Evolutionary conservation across 2,888 invertebrate genomes (phyloP).

Genomic region (Euspilapteryx auroguttella): DNA sequence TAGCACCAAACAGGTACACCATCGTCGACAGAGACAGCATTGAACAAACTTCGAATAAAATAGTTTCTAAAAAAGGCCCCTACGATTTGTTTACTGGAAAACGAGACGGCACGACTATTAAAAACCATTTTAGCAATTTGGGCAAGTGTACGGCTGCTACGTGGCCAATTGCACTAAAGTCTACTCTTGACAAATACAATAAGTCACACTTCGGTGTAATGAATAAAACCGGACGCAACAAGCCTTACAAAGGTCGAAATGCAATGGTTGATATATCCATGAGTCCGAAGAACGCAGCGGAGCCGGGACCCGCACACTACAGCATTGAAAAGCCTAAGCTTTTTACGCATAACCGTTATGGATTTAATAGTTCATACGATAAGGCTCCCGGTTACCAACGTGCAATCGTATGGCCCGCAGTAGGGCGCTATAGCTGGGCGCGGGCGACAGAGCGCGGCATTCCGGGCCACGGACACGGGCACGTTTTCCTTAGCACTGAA

Average conservation of each 20-base stretch:
- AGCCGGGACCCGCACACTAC: conserved; percentile 57
- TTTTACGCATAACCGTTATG: conserved; percentile 20
- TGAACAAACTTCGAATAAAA: conserved; percentile 29
- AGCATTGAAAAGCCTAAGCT: conserved; percentile 15
- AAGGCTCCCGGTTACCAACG: conserved; percentile 30
- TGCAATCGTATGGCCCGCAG: conserved; percentile 37
- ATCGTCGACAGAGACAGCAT: conserved; percentile 31
- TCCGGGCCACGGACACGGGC: conserved; percentile 29
- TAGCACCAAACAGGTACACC: conserved; percentile 36
- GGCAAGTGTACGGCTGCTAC: conserved; percentile 21
- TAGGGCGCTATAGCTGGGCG: conserved; percentile 31
- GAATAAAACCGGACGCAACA: conserved; percentile 31
- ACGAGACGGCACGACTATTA: conserved; percentile 47
- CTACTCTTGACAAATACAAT: conserved; percentile 27
- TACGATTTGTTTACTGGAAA: conserved; percentile 51
- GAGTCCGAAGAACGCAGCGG: conserved; percentile 39
- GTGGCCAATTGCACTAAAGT: conserved; percentile 33
- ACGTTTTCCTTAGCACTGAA: conserved; percentile 32
- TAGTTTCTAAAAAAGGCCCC: conserved; percentile 35
- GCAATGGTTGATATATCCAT: conserved; percentile 49
- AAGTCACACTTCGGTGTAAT: conserved; percentile 28
- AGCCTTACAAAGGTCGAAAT: conserved; percentile 36
- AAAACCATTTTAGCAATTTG: conserved; percentile 47
- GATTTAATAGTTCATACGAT: conserved; percentile 39
- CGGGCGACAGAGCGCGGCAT: conserved; percentile 15